Base-by-base conservation (phyloP, 2,113 vertebrate species). In the Tenrec ecaudatus region DNA sequence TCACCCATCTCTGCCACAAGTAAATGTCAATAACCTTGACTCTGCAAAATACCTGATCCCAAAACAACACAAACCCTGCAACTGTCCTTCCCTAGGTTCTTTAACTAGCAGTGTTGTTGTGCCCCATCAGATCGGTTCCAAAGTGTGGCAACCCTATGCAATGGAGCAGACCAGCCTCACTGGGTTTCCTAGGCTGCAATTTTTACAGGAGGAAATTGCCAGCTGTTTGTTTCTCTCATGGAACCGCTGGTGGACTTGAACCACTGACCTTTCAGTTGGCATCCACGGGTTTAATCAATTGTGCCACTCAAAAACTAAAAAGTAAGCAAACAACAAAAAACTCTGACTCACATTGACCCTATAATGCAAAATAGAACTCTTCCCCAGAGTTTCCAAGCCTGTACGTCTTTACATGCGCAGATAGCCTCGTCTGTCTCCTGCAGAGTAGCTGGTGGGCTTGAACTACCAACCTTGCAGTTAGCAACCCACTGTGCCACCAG, bases 11-110 rank as follows among this genome's bases (percentile, higher is more conserved):
- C 89, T 81, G 83, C 57, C 69, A 90, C 73, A 96, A 96, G 94
- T 96, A 96, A 76, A 95, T 97, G 97, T 97, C 96, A 96, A 0
- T 9, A 88, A 69, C 3, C 78, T 92, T 90, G 81, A 92, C 47
- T 96, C 68, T 82, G 77, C 76, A 88, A 85, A 92, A 95, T 19
- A 75, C 75, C 68, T 78, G 38, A 81, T 33, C 25, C 33, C 66
- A 84, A 88, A 81, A 58, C 47, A 89, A 92, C 8, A 62, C 19
- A 89, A 76, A 93, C 64, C 22, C 47, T 33, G 31, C 71, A 90
- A 82, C 82, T 16, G 66, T 66, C 33, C 66, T 91, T 88, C 47
- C n/a, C 76, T 91, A 60, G 7, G 20, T 58, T 86, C 89, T 86
- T 76, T 47, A 91, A 89, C 43, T 78, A 69, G 69, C 36, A 75